These are phyloP conservation scores for Crossocerus cetratus DNA, from an alignment of 2,888 invertebrate genomes.

Conservation along the genomic window DNA sequence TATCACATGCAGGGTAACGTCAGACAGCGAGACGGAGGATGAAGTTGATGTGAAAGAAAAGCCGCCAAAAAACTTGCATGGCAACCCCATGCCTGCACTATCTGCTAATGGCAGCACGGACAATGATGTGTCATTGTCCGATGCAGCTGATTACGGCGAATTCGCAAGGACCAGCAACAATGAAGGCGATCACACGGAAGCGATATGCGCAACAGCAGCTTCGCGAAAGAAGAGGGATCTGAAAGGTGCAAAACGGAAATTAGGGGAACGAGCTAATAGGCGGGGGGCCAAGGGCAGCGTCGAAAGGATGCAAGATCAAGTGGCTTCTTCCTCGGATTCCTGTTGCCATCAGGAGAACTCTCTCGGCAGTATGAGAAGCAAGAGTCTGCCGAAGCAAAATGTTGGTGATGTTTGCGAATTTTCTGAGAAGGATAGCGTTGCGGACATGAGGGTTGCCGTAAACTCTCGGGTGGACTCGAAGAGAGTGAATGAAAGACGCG, in stretches of 20 bases:
- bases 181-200: slow-evolving; percentile 33
- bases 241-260: slow-evolving; percentile 43
- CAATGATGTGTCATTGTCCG: slow-evolving; percentile 59
- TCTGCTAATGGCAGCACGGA: slow-evolving; percentile 75
- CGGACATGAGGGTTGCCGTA: slow-evolving; percentile 76
- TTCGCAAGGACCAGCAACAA: slow-evolving; percentile 66
- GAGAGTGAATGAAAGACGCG: slow-evolving; percentile 49
- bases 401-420: slow-evolving; percentile 69
- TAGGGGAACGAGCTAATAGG: slow-evolving; percentile 39
- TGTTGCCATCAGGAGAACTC: slow-evolving; percentile 28
- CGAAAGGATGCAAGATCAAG: slow-evolving; percentile 26
- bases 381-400: slow-evolving; percentile 33
- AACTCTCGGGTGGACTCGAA: slow-evolving; percentile 71
- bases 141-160: slow-evolving; percentile 67
- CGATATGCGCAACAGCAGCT: slow-evolving; percentile 16
- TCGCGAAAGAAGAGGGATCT: slow-evolving; percentile 54
- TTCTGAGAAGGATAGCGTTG: slow-evolving; percentile 73
- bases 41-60: slow-evolving; percentile 60
- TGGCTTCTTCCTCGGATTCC: slow-evolving; percentile 47
- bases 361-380: slow-evolving; percentile 25
- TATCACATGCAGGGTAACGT: slow-evolving; percentile 51
- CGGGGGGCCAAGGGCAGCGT: slow-evolving; percentile 31
- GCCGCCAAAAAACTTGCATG: slow-evolving; percentile 79
- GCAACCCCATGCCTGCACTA: slow-evolving; percentile 80
- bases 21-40: slow-evolving; percentile 50